Conservation (phyloP, 1,140 invertebrate genomes). For the Drosophila mojavensis region DNA sequence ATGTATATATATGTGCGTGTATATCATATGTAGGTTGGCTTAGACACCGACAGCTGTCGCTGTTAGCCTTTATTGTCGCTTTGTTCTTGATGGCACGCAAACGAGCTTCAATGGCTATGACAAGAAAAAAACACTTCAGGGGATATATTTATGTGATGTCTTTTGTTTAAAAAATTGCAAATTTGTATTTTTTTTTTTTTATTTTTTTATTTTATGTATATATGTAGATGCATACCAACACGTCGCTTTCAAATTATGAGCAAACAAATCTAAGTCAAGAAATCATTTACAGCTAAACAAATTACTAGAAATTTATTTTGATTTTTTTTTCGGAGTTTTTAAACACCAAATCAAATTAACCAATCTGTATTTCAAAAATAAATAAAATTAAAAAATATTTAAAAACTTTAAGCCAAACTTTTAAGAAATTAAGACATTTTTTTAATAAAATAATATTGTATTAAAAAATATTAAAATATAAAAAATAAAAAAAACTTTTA, state of each 20-base stretch:
- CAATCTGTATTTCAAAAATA: too few species aligned
- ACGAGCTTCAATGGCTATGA: not conserved
- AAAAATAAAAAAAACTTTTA: too few species aligned
- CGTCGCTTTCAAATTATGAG: slow-evolving; percentile 3
- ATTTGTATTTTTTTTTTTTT: not conserved
- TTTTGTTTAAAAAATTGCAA: slow-evolving; percentile 4
- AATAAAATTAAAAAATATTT: too few species aligned
- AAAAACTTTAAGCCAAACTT: too few species aligned
- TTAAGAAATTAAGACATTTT: too few species aligned
- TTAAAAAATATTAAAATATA: too few species aligned
- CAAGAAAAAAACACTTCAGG: not conserved
- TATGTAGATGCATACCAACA: not conserved
- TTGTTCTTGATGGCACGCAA: slow-evolving; percentile 20
- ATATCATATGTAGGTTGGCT: slow-evolving; percentile 3
- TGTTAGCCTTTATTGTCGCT: slow-evolving; percentile 46
- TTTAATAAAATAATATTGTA: too few species aligned
- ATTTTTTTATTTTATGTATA: not conserved
- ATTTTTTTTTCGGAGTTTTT: too few species aligned
- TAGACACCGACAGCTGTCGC: slow-evolving; percentile 13
- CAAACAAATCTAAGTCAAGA: not conserved
- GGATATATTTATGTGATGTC: not conserved
- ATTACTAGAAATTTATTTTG: not conserved
- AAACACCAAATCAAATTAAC: too few species aligned
- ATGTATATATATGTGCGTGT: not conserved
- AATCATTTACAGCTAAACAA: not conserved